Percentiles rank a stretch among this genome's conserved stretches.
These are phyloP conservation scores for Natator depressus DNA, from an alignment of 2,113 vertebrate genomes.

Conservation along the genomic window DNA sequence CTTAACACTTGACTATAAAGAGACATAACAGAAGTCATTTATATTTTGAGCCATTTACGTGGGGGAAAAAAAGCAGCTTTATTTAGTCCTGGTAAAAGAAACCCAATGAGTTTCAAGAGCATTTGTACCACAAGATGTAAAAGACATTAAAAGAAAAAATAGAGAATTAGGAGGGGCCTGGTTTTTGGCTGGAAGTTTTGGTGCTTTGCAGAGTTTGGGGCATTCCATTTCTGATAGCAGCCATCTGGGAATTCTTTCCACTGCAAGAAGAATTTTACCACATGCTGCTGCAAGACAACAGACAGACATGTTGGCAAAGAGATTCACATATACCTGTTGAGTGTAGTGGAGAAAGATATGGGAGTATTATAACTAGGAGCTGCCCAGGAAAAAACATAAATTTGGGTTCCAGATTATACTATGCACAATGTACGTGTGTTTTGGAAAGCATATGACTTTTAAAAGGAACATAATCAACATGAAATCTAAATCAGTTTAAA, in stretches of 20 bases:
- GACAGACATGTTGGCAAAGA: neutral
- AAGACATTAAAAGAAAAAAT: conserved; percentile 32
- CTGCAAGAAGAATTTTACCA: conserved; percentile 11
- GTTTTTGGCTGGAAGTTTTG: neutral
- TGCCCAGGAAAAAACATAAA: neutral
- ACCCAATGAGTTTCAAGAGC: neutral
- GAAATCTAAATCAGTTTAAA: neutral
- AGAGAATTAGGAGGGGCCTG: neutral
- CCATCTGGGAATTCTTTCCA: neutral
- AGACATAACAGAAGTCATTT: neutral
- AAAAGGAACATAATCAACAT: neutral
- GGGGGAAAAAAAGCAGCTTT: neutral
- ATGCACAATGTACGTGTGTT: neutral
- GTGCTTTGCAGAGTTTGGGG: neutral
- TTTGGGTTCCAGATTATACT: neutral
- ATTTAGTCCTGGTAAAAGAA: neutral
- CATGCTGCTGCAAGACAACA: neutral
- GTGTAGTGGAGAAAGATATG: neutral
- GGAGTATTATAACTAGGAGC: neutral
- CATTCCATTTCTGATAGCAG: neutral
- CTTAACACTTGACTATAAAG: conserved; percentile 5
- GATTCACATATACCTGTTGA: neutral
- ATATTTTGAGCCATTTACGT: neutral
- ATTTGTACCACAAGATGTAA: conserved; percentile 25
- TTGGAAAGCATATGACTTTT: neutral